Percentiles rank a stretch among this genome's conserved stretches.
Evolutionary conservation across 2,888 invertebrate genomes (phyloP).

Genomic region (Cataglyphis livida): DNA sequence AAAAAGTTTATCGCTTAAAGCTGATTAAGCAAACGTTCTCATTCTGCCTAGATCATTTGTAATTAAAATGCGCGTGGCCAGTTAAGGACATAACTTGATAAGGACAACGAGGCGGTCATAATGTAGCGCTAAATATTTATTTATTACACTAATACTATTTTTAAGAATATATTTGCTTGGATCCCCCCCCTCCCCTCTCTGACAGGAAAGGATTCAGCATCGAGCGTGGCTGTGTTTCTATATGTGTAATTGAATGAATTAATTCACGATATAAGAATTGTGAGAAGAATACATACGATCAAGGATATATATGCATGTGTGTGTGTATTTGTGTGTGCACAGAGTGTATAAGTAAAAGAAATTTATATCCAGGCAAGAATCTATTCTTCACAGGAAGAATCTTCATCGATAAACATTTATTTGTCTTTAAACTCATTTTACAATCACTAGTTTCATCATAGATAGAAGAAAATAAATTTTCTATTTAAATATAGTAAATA

Average conservation of each 20-base stretch:
- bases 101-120: conserved; percentile 4
- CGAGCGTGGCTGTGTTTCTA: background rate
- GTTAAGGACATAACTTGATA: conserved; percentile 10
- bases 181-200: background rate
- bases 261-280: background rate
- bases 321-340: background rate
- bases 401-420: background rate
- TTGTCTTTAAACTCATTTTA: conserved; percentile 15
- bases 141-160: conserved; percentile 37
- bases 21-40: background rate
- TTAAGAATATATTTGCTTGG: conserved; percentile 19
- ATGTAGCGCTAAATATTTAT: conserved; percentile 37
- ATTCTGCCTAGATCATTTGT: conserved; percentile 26
- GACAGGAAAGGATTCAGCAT: background rate
- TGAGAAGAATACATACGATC: background rate
- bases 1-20: conserved; percentile 22
- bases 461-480: conserved; percentile 56
- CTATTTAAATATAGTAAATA: conserved; percentile 67
- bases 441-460: background rate
- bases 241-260: conserved; percentile 6
- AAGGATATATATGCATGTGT: background rate
- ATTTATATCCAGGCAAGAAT: conserved; percentile 2
- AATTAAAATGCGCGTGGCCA: conserved; percentile 25
- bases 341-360: background rate
- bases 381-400: background rate